Base-by-base conservation (phyloP, 1,140 invertebrate genomes). In the Papilio glaucus region DNA sequence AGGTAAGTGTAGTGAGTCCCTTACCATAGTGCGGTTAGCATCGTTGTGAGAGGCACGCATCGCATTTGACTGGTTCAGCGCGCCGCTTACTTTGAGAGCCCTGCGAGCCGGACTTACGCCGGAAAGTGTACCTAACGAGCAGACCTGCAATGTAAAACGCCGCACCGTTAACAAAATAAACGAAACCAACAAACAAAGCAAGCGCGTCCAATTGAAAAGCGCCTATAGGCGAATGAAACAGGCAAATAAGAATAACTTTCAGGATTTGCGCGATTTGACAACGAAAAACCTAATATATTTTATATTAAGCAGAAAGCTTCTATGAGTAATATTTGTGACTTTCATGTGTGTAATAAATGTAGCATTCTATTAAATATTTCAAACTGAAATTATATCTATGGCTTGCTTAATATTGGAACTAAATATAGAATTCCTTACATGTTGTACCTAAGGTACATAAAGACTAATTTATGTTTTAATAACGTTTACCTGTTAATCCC, bases 61-160 rank as follows among this genome's bases (percentile, higher is more conserved):
- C 88, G 88, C 93, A 93, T 87, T 88, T 89, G 88, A 92, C 88
- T 82, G 88, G 85, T 80, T 91, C 88, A 81, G 87, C 81, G 79
- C 89, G 90, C 85, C 89, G 85, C 88, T 89, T 91, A 85, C 85
- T 86, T 87, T 93, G 91, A 85, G 93, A 88, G 84, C 87, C 92
- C 85, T 93, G 92, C 83, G 91, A 90, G 85, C 89, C 92, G 90
- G 89, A 92, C 91, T 94, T 94, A 93, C 92, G 91, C 85, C 93
- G 92, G 88, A 94, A 94, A 88, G 92, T 93, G 90, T 93, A 94
- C 92, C 92, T 93, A 93, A 94, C 92, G 89, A 94, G 92, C 81
- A 94, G 92, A 94, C 93, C 93, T 94, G 93, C 84, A 93, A 94
- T 90, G 87, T 82, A 88, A 93, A 93, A 93, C 82, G 91, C 88